These are phyloP conservation scores for Nycticryphes semicollaris DNA, from an alignment of 2,113 vertebrate genomes.

Conservation along the genomic window DNA sequence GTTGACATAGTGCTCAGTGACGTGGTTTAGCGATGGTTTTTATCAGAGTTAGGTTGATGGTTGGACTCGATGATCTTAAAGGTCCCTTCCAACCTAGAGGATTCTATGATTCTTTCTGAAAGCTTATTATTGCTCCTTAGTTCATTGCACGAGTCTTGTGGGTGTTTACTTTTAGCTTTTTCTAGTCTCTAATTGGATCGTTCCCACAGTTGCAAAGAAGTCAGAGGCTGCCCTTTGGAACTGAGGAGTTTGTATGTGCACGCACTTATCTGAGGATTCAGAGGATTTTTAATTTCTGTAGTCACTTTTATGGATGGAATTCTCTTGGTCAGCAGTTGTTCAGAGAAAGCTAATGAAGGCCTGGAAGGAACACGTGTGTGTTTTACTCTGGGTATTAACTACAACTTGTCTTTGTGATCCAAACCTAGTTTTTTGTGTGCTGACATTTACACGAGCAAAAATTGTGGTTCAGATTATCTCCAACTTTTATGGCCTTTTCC, in stretches of 20 bases:
- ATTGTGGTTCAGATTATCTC: background rate
- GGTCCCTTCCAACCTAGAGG: no score
- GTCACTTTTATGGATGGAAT: background rate
- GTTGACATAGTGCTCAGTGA: no score
- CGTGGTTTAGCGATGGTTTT: no score
- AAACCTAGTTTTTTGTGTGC: background rate
- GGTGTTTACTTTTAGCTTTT: background rate
- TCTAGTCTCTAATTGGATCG: background rate
- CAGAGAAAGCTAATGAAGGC: background rate
- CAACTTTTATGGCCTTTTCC: background rate
- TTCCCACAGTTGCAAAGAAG: background rate
- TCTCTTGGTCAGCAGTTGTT: background rate
- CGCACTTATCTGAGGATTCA: background rate
- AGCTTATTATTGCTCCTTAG: background rate
- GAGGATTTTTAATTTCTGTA: background rate
- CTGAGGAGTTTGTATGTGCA: background rate
- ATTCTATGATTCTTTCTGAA: background rate
- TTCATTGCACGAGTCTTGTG: background rate
- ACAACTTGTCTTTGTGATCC: background rate
- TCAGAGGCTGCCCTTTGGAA: background rate
- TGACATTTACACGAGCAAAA: constrained; percentile 26
- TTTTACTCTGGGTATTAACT: background rate
- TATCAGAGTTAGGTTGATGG: no score
- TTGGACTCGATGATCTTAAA: no score
- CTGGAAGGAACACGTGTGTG: background rate